Evolutionary conservation across 2,888 invertebrate genomes (phyloP).

Genomic region (Lissocephala sabroskyi): DNA sequence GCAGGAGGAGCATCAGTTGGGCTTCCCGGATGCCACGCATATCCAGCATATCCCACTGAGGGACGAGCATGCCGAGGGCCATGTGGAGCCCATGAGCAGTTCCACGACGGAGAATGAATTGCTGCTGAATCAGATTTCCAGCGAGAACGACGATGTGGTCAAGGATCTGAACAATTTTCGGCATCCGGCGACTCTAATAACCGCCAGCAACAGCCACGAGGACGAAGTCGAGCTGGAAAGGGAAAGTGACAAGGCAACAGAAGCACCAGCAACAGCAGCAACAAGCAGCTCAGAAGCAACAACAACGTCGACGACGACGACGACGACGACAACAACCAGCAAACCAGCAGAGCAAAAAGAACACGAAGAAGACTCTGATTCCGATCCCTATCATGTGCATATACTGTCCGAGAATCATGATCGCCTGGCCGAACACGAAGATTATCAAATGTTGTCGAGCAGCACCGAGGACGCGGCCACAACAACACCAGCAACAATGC

Average conservation of each 20-base stretch:
- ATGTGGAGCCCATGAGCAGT: slow-evolving; percentile 14
- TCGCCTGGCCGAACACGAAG: slow-evolving; percentile 67
- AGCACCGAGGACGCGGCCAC: slow-evolving; percentile 55
- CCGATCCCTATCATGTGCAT: slow-evolving; percentile 67
- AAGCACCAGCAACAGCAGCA: slow-evolving; percentile 15
- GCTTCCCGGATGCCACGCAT: slow-evolving; percentile 31
- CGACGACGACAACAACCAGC: slow-evolving; percentile 25
- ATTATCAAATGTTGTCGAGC: slow-evolving; percentile 66
- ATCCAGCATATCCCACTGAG: slow-evolving; percentile 48
- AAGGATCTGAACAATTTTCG: slow-evolving; percentile 68
- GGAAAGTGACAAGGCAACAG: slow-evolving; percentile 41
- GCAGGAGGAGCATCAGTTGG: slow-evolving; percentile 16
- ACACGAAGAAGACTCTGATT: slow-evolving; percentile 41
- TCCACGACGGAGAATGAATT: slow-evolving; percentile 51
- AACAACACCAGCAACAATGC: slow-evolving; percentile 15
- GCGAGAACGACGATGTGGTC: slow-evolving; percentile 60
- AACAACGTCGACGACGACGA: slow-evolving; percentile 23
- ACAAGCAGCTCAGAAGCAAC: slow-evolving; percentile 18
- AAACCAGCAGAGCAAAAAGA: slow-evolving; percentile 20
- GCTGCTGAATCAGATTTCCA: slow-evolving; percentile 60
- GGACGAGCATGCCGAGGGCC: slow-evolving; percentile 43
- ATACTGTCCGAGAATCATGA: slow-evolving; percentile 69
- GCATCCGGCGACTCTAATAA: slow-evolving; percentile 67
- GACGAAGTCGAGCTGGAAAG: slow-evolving; percentile 35
- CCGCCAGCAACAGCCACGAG: slow-evolving; percentile 66